A percentile compares a stretch with the other conserved stretches of the same genome.
Conservation (phyloP, 1,140 invertebrate species). For the Parasteatoda tepidariorum region DNA sequence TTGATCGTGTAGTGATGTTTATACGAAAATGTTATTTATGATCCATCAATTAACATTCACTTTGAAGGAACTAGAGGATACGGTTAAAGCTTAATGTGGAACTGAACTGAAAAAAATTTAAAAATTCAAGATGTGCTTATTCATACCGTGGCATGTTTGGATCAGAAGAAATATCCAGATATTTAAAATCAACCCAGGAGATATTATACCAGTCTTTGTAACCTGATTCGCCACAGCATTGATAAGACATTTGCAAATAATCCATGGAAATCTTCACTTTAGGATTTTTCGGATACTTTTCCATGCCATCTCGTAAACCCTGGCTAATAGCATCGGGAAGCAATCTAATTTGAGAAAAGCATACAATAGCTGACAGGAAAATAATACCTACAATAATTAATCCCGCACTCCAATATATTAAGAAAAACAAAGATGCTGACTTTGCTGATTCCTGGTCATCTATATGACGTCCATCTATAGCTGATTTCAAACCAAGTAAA, state of each 20-base stretch:
- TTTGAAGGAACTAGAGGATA: no score
- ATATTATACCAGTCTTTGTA: slow-evolving; percentile 53
- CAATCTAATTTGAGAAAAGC: slow-evolving; percentile 9
- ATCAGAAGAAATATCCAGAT: slow-evolving; percentile 9
- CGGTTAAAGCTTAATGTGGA: no score
- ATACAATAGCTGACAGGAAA: not conserved
- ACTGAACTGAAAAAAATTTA: no score
- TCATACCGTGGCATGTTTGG: not conserved
- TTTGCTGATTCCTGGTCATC: slow-evolving; percentile 5
- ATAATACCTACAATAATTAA: not conserved
- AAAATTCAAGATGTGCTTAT: no score
- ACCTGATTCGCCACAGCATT: slow-evolving; percentile 26
- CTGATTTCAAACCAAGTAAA: slow-evolving; percentile 30
- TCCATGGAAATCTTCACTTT: slow-evolving; percentile 22
- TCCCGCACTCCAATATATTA: not conserved
- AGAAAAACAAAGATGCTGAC: not conserved
- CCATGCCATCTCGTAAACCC: slow-evolving; percentile 24
- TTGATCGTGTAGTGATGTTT: no score
- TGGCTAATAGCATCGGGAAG: not conserved
- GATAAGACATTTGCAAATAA: slow-evolving; percentile 22
- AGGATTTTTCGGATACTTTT: not conserved
- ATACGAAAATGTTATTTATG: no score
- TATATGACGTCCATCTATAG: slow-evolving; percentile 2
- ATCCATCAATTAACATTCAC: no score
- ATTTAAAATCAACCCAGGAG: slow-evolving; percentile 38